Conservation (phyloP, 2,113 vertebrate genomes). For the Ptychochromis oligacanthus region DNA sequence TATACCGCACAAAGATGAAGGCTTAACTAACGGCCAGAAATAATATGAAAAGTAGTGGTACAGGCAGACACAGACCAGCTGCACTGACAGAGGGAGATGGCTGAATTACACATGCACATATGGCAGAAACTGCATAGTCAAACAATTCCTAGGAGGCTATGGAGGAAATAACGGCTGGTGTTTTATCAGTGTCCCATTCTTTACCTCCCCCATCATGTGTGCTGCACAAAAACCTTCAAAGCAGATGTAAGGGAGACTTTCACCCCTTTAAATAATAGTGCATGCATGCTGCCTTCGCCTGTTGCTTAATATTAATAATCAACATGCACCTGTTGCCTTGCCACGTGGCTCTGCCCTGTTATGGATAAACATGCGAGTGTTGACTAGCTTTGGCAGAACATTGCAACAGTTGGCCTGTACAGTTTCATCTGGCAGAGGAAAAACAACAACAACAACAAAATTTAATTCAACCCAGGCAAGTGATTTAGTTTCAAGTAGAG, state of each 20-base stretch:
- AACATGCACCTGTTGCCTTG: constrained; percentile 63
- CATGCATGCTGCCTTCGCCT: background rate
- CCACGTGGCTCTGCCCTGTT: constrained; percentile 10
- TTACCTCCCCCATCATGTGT: background rate
- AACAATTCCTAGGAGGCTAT: constrained; percentile 54
- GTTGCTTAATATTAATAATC: constrained; percentile 33
- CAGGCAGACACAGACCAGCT: constrained; percentile 52
- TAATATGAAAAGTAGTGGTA: constrained; percentile 14
- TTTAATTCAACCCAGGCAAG: constrained; percentile 5
- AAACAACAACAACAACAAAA: background rate
- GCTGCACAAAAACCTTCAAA: background rate
- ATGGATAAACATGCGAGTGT: constrained; percentile 31
- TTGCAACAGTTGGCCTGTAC: constrained; percentile 33
- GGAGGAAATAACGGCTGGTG: constrained; percentile 42
- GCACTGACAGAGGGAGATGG: constrained; percentile 47
- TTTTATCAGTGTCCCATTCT: constrained; percentile 55
- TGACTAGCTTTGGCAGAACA: constrained; percentile 11
- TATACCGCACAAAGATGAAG: constrained; percentile 31
- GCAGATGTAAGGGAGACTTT: constrained; percentile 32
- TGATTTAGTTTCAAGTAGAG: constrained; percentile 23
- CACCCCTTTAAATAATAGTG: background rate
- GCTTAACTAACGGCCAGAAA: constrained; percentile 26
- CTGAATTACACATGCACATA: constrained; percentile 59
- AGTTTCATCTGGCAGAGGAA: constrained; percentile 27
- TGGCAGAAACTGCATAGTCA: constrained; percentile 60